A percentile compares a stretch with the other conserved stretches of the same genome.
Conservation (phyloP, 2,888 invertebrate genomes). For the Desoria tigrina region DNA sequence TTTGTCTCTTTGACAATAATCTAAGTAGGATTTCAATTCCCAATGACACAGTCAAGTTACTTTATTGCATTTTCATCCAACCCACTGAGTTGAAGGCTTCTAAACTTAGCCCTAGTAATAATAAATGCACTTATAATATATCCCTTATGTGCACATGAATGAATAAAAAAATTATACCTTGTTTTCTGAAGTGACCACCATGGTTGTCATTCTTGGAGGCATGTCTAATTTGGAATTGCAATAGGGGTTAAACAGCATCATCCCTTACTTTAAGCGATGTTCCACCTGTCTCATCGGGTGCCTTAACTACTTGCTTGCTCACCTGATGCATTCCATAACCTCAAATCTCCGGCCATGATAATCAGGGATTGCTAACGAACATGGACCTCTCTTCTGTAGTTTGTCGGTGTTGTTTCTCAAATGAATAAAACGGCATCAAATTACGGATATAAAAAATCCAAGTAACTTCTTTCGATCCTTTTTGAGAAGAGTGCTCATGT, state of each 20-base stretch:
- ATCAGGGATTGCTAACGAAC: background rate
- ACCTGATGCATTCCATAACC: slow-evolving; percentile 2
- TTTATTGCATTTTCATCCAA: slow-evolving; percentile 4
- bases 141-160: background rate
- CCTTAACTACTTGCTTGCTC: background rate
- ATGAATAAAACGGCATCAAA: slow-evolving; percentile 4
- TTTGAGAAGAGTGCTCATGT: background rate
- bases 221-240: slow-evolving; percentile 11
- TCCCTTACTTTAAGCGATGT: background rate
- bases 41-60: background rate
- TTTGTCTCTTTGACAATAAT: slow-evolving; percentile 5
- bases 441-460: background rate
- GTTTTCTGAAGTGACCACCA: background rate
- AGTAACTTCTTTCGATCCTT: background rate
- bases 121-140: background rate
- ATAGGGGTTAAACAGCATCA: background rate
- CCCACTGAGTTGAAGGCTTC: background rate
- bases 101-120: background rate
- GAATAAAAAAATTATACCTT: background rate
- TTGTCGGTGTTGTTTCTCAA: background rate
- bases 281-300: background rate
- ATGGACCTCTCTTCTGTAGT: background rate
- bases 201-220: background rate
- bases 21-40: background rate
- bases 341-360: background rate